A percentile compares a stretch with the other conserved stretches of the same genome.
Evolutionary conservation across 2,888 invertebrate species (phyloP).

Genomic region (Nephrotoma guestfalica): DNA sequence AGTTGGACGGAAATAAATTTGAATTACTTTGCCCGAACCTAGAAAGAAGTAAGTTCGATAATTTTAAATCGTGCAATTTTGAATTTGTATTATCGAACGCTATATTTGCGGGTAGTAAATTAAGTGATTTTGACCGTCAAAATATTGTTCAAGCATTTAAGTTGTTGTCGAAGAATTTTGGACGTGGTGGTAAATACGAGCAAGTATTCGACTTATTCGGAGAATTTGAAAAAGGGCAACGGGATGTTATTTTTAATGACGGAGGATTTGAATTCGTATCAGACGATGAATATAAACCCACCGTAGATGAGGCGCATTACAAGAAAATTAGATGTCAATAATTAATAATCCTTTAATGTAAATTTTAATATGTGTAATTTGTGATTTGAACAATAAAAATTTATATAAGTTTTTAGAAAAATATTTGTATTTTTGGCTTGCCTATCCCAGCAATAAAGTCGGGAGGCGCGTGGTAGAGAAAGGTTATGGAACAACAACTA

Average conservation of each 20-base stretch:
- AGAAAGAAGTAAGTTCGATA: slow-evolving; percentile 24
- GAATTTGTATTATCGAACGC: slow-evolving; percentile 26
- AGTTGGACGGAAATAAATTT: slow-evolving; percentile 20
- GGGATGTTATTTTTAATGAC: slow-evolving; percentile 28
- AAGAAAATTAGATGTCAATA: slow-evolving; percentile 39
- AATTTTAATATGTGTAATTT: not conserved
- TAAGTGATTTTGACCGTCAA: slow-evolving; percentile 23
- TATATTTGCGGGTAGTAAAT: slow-evolving; percentile 6
- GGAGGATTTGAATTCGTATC: slow-evolving; percentile 22
- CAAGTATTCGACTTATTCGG: slow-evolving; percentile 31
- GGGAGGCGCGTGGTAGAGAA: too few relatives aligned
- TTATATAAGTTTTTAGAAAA: not conserved
- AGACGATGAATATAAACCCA: slow-evolving; percentile 3
- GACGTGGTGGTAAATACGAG: slow-evolving; percentile 20
- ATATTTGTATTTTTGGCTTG: too few relatives aligned
- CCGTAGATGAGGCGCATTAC: slow-evolving; percentile 47
- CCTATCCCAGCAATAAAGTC: too few relatives aligned
- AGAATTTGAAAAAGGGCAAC: slow-evolving; percentile 21
- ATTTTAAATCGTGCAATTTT: slow-evolving; percentile 24
- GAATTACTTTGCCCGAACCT: slow-evolving; percentile 25
- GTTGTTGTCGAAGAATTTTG: slow-evolving; percentile 25
- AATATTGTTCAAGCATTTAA: slow-evolving; percentile 27
- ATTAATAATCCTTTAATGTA: not conserved
- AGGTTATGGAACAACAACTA: too few relatives aligned
- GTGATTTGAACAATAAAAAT: not conserved